Base-by-base conservation (phyloP, 92 coral and sea anemone genomes). In the Porites evermanni region DNA sequence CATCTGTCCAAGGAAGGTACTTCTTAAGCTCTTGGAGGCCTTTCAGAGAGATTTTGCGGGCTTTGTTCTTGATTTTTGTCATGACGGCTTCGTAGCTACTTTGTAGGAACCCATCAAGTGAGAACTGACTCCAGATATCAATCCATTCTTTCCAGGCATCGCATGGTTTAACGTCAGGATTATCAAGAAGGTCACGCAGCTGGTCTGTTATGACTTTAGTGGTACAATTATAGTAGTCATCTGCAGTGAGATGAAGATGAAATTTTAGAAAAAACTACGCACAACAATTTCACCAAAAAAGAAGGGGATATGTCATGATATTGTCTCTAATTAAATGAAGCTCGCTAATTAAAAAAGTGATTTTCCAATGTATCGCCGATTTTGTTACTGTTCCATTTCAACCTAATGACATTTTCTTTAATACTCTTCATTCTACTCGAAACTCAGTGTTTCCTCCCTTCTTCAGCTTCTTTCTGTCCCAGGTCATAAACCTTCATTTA, bases 51-150 rank as follows among this genome's bases (percentile, higher is more conserved):
- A 75, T 56, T 2, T 60, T 72, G 10, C 14, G 47, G 44, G 17
- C 53, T 59, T 26, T 81, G 6, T 32, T 23, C 26, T 8, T 8
- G 26, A 81, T 26, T 69, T 81, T 81, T 81, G 83, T 52, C 64
- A 24, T 26, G 54, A 81, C 58, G 32, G 58, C 78, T 38, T 77
- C 88, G 26, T 47, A 26, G 58, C 51, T 72, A 77, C 84, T 84
- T 59, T 64, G 71, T 9, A 84, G 50, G 70, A 84, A 84, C 56
- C 84, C 51, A 21, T 84, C 88, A 63, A 84, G 68, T 18, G 88
- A 44, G 70, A 84, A 84, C 70, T 84, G 84, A 84, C 88, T 18
- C 88, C 88, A 84, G 21, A 73, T 75, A 51, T 74, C 69, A 20
- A 84, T 61, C 88, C 88, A 84, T 18, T 53, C n/a, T 21, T 76